These are phyloP conservation scores for Aspidoscelis tigris DNA, from an alignment of 2,113 vertebrate species.

Conservation along the genomic window DNA sequence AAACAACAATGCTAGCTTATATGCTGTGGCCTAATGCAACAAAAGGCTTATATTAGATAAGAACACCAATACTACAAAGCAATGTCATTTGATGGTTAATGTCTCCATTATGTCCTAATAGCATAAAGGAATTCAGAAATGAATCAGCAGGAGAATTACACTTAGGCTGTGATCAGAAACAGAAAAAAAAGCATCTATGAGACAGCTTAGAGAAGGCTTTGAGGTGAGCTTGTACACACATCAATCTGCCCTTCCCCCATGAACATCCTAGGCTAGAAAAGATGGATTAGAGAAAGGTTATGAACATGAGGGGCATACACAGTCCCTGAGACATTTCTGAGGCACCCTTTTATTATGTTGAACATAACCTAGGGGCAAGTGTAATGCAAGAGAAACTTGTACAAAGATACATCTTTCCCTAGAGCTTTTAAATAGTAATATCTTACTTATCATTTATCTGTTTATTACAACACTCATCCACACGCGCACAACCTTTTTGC, in stretches of 20 bases:
- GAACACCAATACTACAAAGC: constrained; percentile 23
- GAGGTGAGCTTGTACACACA: too few relatives aligned
- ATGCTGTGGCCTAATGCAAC: not conserved
- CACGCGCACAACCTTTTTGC: constrained; percentile 63
- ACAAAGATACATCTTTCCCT: constrained; percentile 33
- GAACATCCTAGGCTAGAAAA: too few relatives aligned
- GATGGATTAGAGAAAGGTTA: too few relatives aligned
- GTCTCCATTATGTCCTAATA: constrained; percentile 44
- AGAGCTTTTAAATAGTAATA: constrained; percentile 32
- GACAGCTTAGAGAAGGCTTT: too few relatives aligned
- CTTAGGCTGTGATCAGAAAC: not conserved
- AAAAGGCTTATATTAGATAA: constrained; percentile 36
- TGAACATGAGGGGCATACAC: too few relatives aligned
- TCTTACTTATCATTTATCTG: constrained; percentile 50
- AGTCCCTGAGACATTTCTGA: too few relatives aligned
- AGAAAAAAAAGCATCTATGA: too few relatives aligned
- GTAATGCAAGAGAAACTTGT: not conserved
- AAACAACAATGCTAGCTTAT: constrained; percentile 11
- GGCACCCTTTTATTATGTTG: too few relatives aligned
- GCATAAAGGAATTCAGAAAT: constrained; percentile 11
- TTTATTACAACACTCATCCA: constrained; percentile 40
- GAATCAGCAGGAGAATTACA: constrained; percentile 25
- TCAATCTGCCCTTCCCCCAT: too few relatives aligned
- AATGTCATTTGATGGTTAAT: constrained; percentile 43
- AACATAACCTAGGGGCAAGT: not conserved